Evolutionary conservation across 2,113 vertebrate genomes (phyloP).

Genomic region (Xyrauchen texanus): DNA sequence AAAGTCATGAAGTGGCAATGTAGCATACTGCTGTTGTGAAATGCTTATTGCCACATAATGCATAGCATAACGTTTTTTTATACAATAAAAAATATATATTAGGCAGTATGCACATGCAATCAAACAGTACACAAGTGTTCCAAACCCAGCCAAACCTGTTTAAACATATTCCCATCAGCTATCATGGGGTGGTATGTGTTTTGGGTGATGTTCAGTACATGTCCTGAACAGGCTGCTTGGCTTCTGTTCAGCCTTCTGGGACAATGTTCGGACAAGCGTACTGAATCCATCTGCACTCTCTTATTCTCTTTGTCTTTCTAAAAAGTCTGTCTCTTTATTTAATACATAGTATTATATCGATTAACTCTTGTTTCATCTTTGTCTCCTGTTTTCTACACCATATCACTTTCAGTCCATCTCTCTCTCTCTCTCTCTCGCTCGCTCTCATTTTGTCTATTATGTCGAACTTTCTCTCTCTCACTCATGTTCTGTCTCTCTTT

Average conservation of each 20-base stretch:
- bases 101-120: conserved; percentile 47
- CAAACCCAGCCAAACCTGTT: background rate
- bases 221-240: conserved; percentile 33
- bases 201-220: conserved; percentile 32
- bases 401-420: conserved; percentile 48
- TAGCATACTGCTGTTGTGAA: too few relatives aligned
- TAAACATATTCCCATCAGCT: background rate
- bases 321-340: background rate
- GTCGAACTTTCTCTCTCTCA: background rate
- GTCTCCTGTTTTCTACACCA: background rate
- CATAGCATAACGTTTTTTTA: too few relatives aligned
- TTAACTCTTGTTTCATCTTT: background rate
- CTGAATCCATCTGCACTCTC: conserved; percentile 31
- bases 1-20: too few relatives aligned
- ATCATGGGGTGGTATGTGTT: background rate
- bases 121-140: conserved; percentile 10
- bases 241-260: conserved; percentile 42
- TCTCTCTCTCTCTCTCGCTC: conserved; percentile 31
- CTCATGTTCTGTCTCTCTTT: conserved; percentile 55
- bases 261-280: conserved; percentile 45
- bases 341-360: background rate
- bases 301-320: background rate
- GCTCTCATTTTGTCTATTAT: too few relatives aligned
- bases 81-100: too few relatives aligned
- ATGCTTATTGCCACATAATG: too few relatives aligned